Base-by-base conservation (phyloP, 2,888 invertebrate genomes). In the Xylophagus ater region DNA sequence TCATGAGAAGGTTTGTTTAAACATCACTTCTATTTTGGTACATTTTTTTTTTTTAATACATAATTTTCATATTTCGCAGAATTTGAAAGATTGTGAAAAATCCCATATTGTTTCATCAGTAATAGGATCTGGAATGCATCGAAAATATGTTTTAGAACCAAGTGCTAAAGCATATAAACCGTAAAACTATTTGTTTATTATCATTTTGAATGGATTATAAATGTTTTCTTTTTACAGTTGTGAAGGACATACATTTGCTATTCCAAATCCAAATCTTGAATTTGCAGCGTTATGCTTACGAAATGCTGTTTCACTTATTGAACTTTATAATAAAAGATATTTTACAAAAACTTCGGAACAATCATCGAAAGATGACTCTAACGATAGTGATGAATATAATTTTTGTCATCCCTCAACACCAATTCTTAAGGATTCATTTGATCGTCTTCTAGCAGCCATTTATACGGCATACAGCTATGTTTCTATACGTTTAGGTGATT, bases 201-300 rank as follows among this genome's bases (percentile, higher is more conserved):
- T 9, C 2, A 9, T 36, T 19, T 30, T 26, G 7, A 8, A 12
- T 13, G 4, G 8, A n/a, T 2, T 9, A 34, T 17, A 23, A 25
- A 48, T 24, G 38, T 18, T 3, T 37, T 23, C 18, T 13, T 53
- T 50, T 47, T 57, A 34, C 47, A 71, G 71, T 48, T 62, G 67
- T 7, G 73, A 75, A 47, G 76, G 78, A 35, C 77, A 83, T 52
- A 82, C 86, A 1, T 82, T 81, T 54, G 88, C 88, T 2, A 84
- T 89, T 49, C 90, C 92, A 13, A 81, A 84, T 34, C 75, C 89
- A 5, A 87, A 86, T 6, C 64, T 94, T 50, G 89, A 92, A 66
- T 94, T 93, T 69, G 92, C 87, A 4, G 79, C 81, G 1, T 65
- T 92, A 18, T 93, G 93, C 63, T 65, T 94, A 38, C 76, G 83